phyloP scores from a whole-genome alignment of 2,888 invertebrate genomes.

The Thereva unica region DNA sequence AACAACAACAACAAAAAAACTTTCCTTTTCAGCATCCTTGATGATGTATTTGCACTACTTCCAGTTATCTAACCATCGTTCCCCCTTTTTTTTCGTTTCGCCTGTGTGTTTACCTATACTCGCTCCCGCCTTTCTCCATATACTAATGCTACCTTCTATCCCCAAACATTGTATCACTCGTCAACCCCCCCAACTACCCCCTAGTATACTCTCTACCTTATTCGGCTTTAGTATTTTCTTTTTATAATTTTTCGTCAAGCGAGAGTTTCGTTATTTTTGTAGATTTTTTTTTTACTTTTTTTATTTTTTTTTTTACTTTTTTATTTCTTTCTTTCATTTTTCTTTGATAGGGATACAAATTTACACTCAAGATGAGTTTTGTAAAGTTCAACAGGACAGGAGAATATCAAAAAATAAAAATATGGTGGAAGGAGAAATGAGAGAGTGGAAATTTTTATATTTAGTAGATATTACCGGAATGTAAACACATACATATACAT shows the following conservation, averaged over 20 bases:
- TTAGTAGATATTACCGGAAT: neutral
- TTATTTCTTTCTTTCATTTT: constrained; percentile 24
- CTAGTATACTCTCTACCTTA: too few species aligned
- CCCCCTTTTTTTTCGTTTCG: neutral
- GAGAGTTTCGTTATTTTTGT: too few species aligned
- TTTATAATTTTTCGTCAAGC: too few species aligned
- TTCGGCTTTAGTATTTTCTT: too few species aligned
- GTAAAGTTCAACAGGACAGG: constrained; percentile 19
- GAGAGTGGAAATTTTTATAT: neutral
- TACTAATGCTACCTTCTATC: too few species aligned
- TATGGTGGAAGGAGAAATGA: neutral
- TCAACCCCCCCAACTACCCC: too few species aligned
- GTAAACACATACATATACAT: neutral
- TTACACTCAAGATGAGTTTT: constrained; percentile 30
- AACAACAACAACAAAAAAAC: constrained; percentile 2
- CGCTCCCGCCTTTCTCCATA: too few species aligned
- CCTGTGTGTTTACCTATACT: neutral
- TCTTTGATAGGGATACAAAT: constrained; percentile 7
- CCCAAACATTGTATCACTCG: too few species aligned
- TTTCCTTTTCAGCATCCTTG: neutral
- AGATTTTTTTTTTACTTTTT: neutral
- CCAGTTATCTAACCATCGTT: neutral
- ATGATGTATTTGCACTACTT: constrained; percentile 11
- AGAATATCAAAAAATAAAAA: neutral
- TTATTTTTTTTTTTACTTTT: neutral